Percentiles rank a stretch among this genome's conserved stretches.
Evolutionary conservation across 1,140 invertebrate species (phyloP).

Genomic region (Ostrea denselamellosa): DNA sequence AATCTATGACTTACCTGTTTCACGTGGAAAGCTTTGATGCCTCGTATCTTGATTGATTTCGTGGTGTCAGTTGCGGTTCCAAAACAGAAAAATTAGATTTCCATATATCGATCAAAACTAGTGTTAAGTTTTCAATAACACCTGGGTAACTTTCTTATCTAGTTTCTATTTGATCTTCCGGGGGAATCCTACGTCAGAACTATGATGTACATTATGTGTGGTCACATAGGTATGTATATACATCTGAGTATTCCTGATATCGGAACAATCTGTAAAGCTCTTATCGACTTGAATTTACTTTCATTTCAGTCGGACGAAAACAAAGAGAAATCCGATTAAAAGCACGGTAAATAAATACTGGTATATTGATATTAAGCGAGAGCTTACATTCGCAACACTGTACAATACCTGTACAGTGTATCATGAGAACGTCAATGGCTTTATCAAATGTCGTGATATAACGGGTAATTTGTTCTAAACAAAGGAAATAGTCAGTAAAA

Average conservation of each 20-base stretch:
- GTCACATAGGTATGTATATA: slow-evolving; percentile 1
- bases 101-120: slow-evolving; percentile 17
- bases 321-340: slow-evolving; percentile 5
- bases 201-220: neutral
- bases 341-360: slow-evolving; percentile 18
- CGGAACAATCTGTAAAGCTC: neutral
- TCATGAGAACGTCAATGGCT: too few species aligned
- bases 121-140: slow-evolving; percentile 21
- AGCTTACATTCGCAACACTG: neutral
- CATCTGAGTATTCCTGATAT: neutral
- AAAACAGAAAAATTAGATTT: slow-evolving; percentile 30
- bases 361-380: neutral
- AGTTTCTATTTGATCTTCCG: slow-evolving; percentile 1
- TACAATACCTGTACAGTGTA: too few species aligned
- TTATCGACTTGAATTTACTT: neutral
- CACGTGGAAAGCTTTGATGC: neutral
- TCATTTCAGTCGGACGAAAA: neutral
- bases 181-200: slow-evolving; percentile 2
- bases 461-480: too few species aligned
- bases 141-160: slow-evolving; percentile 18
- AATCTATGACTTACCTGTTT: neutral
- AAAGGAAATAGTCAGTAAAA: too few species aligned
- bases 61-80: neutral
- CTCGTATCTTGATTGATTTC: neutral
- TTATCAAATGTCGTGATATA: too few species aligned